Base-by-base conservation (phyloP, 2,797 vertebrate species). In the Bradypus variegatus region DNA sequence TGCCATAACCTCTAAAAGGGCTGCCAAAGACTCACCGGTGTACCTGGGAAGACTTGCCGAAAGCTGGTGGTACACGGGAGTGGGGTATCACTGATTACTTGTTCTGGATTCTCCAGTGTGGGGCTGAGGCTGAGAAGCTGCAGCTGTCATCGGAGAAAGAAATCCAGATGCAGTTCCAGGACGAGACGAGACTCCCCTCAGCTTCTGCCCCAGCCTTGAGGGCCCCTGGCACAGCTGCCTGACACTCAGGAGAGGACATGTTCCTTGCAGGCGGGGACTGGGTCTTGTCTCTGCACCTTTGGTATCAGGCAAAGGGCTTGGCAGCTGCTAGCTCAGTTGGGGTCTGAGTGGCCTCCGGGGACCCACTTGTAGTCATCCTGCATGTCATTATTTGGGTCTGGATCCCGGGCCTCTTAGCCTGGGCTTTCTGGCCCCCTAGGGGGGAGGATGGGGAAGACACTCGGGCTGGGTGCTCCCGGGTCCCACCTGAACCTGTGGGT, bases 101-200 rank as follows among this genome's bases (percentile, higher is more conserved):
- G 41, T 45, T 36, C 45, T 0, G 38, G 50, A 88, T 94, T 76
- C 13, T 73, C 0, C 94, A 99, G 98, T 95, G 98, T 38, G 96
- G 96, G 19, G 96, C 97, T 10, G 98, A 99, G 95, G 98, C 98
- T 3, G 98, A 99, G 93, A 98, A 98, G 94, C 96, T 99, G 94
- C 98, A 98, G 95, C 96, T 99, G 94, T 94, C 89, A 1, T 93
- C 93, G 4, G 97, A 97, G 0, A 98, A 98, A 77, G 98, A 99
- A 94, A 96, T 92, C 87, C 97, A 98, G 86, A 93, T 95, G 25
- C 97, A 98, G 88, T 97, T 98, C 1, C 97, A 96, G 80, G 97
- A 97, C 18, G 98, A 99, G 98, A 98, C 97, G 96, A 97, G 97
- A 14, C 14, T n/a, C 33, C 10, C 8, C 31, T 12, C 8, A 10